phyloP scores from a whole-genome alignment of 2,888 invertebrate genomes.

The Torymus auratus region DNA sequence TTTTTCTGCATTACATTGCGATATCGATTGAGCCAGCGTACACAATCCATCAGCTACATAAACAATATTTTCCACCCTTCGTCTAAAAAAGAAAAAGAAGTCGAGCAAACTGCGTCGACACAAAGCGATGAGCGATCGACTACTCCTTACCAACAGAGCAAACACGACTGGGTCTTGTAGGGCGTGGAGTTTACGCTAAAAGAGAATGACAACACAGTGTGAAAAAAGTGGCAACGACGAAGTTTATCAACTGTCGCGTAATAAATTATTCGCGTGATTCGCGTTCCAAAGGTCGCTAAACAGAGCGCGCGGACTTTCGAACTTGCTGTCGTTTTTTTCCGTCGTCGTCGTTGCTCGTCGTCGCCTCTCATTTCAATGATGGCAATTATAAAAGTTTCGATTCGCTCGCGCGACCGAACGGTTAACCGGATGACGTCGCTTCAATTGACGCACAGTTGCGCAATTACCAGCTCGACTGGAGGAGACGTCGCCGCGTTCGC shows the following conservation, averaged over 20 bases:
- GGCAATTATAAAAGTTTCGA: constrained; percentile 48
- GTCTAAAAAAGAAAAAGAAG: not conserved
- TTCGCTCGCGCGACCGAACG: constrained; percentile 24
- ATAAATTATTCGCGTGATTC: constrained; percentile 21
- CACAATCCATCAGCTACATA: no score
- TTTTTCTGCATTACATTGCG: no score
- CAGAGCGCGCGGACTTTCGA: not conserved
- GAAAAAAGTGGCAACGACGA: not conserved
- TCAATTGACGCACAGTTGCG: constrained; percentile 40
- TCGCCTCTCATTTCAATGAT: constrained; percentile 15
- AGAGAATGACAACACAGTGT: no score
- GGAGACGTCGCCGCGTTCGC: not conserved
- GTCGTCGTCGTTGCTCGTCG: not conserved
- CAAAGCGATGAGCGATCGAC: not conserved
- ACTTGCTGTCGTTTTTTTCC: not conserved
- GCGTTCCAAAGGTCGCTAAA: not conserved
- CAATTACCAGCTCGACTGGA: constrained; percentile 20
- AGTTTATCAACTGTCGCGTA: constrained; percentile 9
- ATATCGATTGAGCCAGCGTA: no score
- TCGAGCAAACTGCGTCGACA: not conserved
- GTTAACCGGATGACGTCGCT: constrained; percentile 33
- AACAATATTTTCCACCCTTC: no score
- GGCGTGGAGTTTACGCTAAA: constrained; percentile 1
- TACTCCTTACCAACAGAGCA: not conserved
- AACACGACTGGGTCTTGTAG: constrained; percentile 11